These are phyloP conservation scores for Pteropus rufus DNA, from an alignment of 2,797 vertebrate species.

Conservation along the genomic window DNA sequence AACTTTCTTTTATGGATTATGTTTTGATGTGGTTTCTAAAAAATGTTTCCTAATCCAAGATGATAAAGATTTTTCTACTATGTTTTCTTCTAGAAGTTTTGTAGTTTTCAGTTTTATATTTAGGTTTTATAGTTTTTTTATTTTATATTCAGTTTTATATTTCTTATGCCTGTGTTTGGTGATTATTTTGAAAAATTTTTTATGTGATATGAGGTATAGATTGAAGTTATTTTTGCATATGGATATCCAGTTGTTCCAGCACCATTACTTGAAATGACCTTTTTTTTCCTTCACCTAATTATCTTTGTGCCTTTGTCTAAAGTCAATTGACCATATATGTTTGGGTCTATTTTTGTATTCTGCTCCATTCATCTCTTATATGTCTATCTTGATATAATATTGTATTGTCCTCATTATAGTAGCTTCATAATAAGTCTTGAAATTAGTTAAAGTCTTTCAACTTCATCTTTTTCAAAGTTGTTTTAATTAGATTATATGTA, in stretches of 20 bases:
- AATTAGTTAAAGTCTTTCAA: not conserved
- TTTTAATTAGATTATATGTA: not conserved
- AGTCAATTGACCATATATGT: not conserved
- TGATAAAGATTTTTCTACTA: not conserved
- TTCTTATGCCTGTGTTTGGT: not conserved
- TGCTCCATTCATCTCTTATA: not conserved
- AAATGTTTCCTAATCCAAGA: not conserved
- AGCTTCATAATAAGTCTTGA: not conserved
- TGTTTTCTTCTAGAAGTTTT: not conserved
- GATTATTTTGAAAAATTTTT: not conserved
- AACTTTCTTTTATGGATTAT: not conserved
- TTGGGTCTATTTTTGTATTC: not conserved
- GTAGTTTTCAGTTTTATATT: not conserved
- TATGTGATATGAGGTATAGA: not conserved
- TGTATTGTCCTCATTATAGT: not conserved
- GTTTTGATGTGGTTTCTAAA: not conserved
- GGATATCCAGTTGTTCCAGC: not conserved
- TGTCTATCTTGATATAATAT: not conserved
- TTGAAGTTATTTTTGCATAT: not conserved
- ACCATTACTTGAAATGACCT: not conserved
- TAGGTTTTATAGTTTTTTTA: not conserved
- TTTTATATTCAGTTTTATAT: not conserved
- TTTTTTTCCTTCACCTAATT: not conserved
- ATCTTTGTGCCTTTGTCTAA: not conserved
- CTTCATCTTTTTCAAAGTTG: not conserved